Conservation (phyloP, 2,888 invertebrate genomes). For the Sarcophaga carnaria region DNA sequence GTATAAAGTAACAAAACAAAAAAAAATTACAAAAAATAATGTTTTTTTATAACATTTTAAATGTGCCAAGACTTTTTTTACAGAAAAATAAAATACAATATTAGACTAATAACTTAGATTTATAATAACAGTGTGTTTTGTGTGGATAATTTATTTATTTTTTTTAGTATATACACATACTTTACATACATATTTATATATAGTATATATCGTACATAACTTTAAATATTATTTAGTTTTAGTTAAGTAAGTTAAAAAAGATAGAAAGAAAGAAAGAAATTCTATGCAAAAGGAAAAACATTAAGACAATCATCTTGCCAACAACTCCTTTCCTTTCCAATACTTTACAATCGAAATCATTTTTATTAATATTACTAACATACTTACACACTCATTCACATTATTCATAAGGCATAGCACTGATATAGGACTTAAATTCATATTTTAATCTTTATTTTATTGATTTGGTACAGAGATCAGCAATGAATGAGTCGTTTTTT, state of each 20-base stretch:
- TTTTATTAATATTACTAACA: not conserved
- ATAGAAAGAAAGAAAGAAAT: no score
- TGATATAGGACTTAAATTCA: no score
- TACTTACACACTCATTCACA: not conserved
- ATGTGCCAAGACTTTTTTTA: conserved; percentile 63
- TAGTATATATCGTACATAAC: no score
- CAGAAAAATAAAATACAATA: conserved; percentile 5
- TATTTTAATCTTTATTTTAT: no score
- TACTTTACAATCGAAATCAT: conserved; percentile 41
- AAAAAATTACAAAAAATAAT: conserved; percentile 41
- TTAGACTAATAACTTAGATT: conserved; percentile 59
- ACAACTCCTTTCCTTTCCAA: not conserved
- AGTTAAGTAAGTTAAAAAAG: conserved; percentile 58
- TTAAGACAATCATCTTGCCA: conserved; percentile 55
- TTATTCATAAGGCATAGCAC: not conserved
- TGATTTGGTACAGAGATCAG: no score
- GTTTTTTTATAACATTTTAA: conserved; percentile 59
- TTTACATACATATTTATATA: not conserved
- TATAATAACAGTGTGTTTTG: conserved; percentile 58
- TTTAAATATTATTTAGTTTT: conserved; percentile 43
- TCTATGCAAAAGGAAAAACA: conserved; percentile 41
- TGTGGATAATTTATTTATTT: conserved; percentile 64
- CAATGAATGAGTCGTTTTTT: no score
- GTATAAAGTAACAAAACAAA: not conserved
- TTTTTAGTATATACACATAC: conserved; percentile 39